Evolutionary conservation across 2,888 invertebrate species (phyloP), one percentile per base, ranked within the genome.

Genomic region (Trachelus iudaicus): DNA sequence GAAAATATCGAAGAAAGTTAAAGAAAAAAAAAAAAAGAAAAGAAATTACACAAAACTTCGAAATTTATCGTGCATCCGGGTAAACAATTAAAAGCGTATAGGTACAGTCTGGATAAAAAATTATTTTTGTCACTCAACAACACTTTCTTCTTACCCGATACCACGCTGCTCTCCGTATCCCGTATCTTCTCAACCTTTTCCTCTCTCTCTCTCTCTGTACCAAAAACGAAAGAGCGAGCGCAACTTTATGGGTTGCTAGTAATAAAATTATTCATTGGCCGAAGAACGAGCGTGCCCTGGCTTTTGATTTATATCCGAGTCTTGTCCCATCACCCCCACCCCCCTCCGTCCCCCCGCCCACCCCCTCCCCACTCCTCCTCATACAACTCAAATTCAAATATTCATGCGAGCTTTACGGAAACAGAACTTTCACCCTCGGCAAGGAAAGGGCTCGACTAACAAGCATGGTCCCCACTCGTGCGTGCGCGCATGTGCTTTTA

Each of bases 291-390:
- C 56, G 12, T 15, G 71, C 31, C 31, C 31, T 33, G 12, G 31
- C 71, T 15, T n/a, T 71, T 71, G 71, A 71, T 71, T 71, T 71
- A 71, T 71, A 71, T 33, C 71, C 71, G 71, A 71, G 71, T 71
- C 71, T 71, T 71, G 71, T n/a, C 15, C 71, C 31, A 9, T 30
- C 69, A 0, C 69, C 11, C 9, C n/a, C n/a, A n/a, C n/a, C n/a
- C n/a, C n/a, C n/a, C n/a, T n/a, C n/a, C n/a, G n/a, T n/a, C n/a
- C n/a, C n/a, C n/a, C n/a, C n/a, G n/a, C 69, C n/a, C 11, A 4
- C 13, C 9, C 12, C 4, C 13, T 12, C 30, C 23, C 33, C n/a
- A 3, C 15, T 2, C 33, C 33, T 1, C 33, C 71, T 9, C 13
- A 31, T n/a, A 71, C 31, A 71, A 71, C 71, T 71, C 71, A 71